Conservation (phyloP, 2,888 invertebrate species). For the Drosophila lacicola region DNA sequence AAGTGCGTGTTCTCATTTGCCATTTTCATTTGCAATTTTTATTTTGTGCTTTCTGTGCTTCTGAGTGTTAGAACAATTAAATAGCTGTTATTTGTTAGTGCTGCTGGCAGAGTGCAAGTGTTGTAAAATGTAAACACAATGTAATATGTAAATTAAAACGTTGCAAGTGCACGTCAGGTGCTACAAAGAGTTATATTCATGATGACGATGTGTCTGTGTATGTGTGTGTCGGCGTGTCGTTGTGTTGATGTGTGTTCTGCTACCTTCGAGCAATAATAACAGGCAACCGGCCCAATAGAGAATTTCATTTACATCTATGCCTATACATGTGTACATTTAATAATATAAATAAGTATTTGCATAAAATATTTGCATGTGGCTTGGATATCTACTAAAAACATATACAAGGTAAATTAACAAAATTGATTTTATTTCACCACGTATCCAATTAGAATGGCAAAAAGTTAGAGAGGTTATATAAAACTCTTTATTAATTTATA, state of each 20-base stretch:
- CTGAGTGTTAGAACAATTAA: constrained; percentile 24
- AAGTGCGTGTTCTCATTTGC: background rate
- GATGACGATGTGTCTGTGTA: constrained; percentile 6
- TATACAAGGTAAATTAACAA: background rate
- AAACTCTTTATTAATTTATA: too few relatives aligned
- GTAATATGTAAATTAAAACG: constrained; percentile 41
- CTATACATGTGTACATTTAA: background rate
- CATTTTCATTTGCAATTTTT: background rate
- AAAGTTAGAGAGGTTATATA: background rate
- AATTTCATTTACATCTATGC: constrained; percentile 7
- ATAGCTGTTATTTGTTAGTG: constrained; percentile 17
- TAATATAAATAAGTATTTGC: constrained; percentile 19
- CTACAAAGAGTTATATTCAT: constrained; percentile 18
- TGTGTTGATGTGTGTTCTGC: background rate
- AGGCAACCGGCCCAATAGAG: constrained; percentile 20
- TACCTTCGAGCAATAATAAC: constrained; percentile 20
- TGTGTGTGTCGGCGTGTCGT: background rate
- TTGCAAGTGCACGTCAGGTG: constrained; percentile 22
- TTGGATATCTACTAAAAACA: background rate
- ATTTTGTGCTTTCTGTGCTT: constrained; percentile 6
- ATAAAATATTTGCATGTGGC: constrained; percentile 13
- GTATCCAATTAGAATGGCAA: background rate
- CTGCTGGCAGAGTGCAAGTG: constrained; percentile 20
- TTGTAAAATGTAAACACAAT: constrained; percentile 28
- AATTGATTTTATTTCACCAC: background rate